Evolutionary conservation across 2,888 invertebrate genomes (phyloP), one percentile per base, ranked within the genome.

Genomic region (Oxycera nigricornis): DNA sequence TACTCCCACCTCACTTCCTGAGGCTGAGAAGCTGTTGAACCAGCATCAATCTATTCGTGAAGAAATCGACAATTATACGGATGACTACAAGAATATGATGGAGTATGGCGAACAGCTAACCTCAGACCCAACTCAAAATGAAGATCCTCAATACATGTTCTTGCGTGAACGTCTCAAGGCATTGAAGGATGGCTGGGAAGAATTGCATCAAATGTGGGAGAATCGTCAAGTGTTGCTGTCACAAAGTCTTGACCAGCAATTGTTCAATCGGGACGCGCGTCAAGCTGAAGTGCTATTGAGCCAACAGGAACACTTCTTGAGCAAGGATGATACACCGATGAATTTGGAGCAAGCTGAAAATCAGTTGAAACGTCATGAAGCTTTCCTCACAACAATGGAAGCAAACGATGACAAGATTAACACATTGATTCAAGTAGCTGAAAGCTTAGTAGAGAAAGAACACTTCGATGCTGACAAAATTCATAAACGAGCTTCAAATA

Each of bases 121-220:
- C 68, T 91, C 94, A 75, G 94, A 94, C 82, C 93, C 93, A 39
- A 91, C 91, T 39, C 92, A 96, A 79, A 91, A 95, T 84, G 93
- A 96, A 86, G 99, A 99, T 87, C 97, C 98, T 55, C 99, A 99
- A 86, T 99, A 99, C 88, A 98, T 99, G 98, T 99, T 99, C 94
- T 88, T 99, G 81, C 91, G 98, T 77, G 98, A 98, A 87, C 91
- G 99, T 59, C 88, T 99, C 79, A 98, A 97, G 89, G 99, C 98
- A 0, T 87, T 99, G 73, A 96, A 98, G 85, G 97, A 98, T 87
- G 99, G 99, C 75, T 99, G 99, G 99, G 96, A 96, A 78, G 99
- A 99, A 83, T 88, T 99, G 76, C 95, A 98, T 82, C 96, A 98
- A 87, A 99, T 99, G 99, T 99, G 99, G 98, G 98, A 97, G 86